Evolutionary conservation across 2,113 vertebrate genomes (phyloP), one percentile per base, ranked within the genome.

Genomic region (Calidris pygmaea): DNA sequence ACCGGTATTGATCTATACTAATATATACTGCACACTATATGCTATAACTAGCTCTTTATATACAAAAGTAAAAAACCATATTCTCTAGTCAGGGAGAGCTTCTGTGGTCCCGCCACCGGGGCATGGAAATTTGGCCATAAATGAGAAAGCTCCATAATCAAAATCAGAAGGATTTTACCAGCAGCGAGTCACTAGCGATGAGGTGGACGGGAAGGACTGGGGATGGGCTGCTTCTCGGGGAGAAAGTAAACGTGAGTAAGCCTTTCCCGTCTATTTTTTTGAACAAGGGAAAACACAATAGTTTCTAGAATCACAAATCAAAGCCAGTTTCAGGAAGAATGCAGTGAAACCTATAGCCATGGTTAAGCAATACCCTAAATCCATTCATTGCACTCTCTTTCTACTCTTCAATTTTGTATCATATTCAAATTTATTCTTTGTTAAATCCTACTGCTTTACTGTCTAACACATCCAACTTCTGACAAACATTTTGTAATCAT

Each of bases 81-180:
- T 52, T 75, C 43, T 56, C 74, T 16, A 67, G 7, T 60, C 76
- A 73, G 27, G 80, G 29, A 72, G 56, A 80, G 45, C 16, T 88
- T 95, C 41, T 65, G 79, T 52, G 48, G 58, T 45, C 27, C 43
- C 68, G 45, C 9, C 1, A 10, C 34, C 90, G 13, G 19, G 66
- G 34, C 43, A 89, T 14, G 52, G 77, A 88, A 71, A 81, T 91
- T 52, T 85, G 65, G 68, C 58, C 48, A 85, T 37, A 73, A 94
- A 65, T 55, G 26, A 95, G 53, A 91, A 92, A 91, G 37, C 22
- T 75, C 59, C 39, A 62, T 84, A 86, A 89, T 73, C 53, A 93
- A 94, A 94, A 90, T 96, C 68, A 92, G 79, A 86, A 74, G 19
- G 14, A 65, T 84, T 88, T 79, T 26, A 67, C n/a, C 41, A 67